A percentile compares a stretch with the other conserved stretches of the same genome.
Conservation (phyloP, 2,888 invertebrate genomes). For the Leptinotarsa haldemani region DNA sequence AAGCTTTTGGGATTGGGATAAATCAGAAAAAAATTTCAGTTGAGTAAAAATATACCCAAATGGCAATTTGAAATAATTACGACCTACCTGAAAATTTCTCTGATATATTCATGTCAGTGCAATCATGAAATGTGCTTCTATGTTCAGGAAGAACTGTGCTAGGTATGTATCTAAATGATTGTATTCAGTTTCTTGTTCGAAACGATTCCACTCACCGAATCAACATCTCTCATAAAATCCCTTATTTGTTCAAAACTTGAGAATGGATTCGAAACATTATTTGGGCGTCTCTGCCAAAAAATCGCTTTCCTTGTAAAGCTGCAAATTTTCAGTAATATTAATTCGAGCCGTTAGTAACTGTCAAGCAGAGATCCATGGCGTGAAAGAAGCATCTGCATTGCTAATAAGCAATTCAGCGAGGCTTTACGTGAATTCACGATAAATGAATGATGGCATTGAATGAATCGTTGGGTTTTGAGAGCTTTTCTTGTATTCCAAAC, state of each 20-base stretch:
- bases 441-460: conserved; percentile 57
- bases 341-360: conserved; percentile 61
- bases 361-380: conserved; percentile 56
- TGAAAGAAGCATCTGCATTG: conserved; percentile 60
- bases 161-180: too few species aligned
- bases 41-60: too few species aligned
- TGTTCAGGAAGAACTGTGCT: too few species aligned
- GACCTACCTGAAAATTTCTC: too few species aligned
- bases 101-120: too few species aligned
- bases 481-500: not conserved
- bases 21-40: too few species aligned
- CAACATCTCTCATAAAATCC: not conserved
- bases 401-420: conserved; percentile 61
- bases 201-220: not conserved
- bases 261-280: not conserved
- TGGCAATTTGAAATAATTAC: too few species aligned
- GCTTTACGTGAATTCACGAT: conserved; percentile 58
- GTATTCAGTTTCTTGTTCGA: too few species aligned
- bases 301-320: conserved; percentile 44
- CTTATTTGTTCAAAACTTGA: not conserved
- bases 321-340: conserved; percentile 55
- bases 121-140: too few species aligned
- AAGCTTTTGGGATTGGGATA: too few species aligned
- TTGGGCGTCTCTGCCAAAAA: conserved; percentile 20
- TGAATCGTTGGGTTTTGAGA: conserved; percentile 4